Percentiles rank a stretch among this genome's conserved stretches.
phyloP scores from a whole-genome alignment of 2,888 invertebrate species.

The Cephus runcator region DNA sequence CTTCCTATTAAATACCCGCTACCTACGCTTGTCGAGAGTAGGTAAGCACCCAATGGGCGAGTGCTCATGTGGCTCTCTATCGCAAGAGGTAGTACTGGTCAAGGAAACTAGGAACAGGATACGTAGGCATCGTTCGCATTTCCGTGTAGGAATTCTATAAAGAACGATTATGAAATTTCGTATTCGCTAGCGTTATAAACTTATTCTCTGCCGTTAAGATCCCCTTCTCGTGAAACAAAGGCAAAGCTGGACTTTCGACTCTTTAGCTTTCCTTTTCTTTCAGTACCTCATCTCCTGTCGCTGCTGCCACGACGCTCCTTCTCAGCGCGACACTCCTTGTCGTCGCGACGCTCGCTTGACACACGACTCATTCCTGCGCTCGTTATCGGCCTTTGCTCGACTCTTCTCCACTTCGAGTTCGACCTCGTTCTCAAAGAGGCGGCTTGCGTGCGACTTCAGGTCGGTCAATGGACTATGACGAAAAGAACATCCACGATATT shows the following conservation, averaged over 20 bases:
- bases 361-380: slow-evolving; percentile 33
- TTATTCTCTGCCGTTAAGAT: neutral
- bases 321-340: slow-evolving; percentile 28
- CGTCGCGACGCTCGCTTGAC: slow-evolving; percentile 11
- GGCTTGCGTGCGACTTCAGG: neutral
- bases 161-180: slow-evolving; percentile 22
- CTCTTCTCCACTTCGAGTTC: neutral
- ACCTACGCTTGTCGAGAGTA: slow-evolving; percentile 25
- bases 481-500: neutral
- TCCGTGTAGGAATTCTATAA: slow-evolving; percentile 33
- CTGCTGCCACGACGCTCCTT: neutral
- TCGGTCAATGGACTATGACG: neutral
- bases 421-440: neutral
- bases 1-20: slow-evolving; percentile 51
- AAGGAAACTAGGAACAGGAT: slow-evolving; percentile 30
- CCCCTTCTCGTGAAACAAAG: neutral
- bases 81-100: neutral
- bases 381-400: neutral
- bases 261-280: neutral
- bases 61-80: neutral
- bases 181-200: neutral
- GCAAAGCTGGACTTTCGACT: neutral
- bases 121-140: slow-evolving; percentile 29
- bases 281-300: neutral
- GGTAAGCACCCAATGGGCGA: slow-evolving; percentile 27